Percentiles rank a stretch among this genome's conserved stretches.
Conservation (phyloP, 2,797 vertebrate species). For the Simalia tracyae region DNA sequence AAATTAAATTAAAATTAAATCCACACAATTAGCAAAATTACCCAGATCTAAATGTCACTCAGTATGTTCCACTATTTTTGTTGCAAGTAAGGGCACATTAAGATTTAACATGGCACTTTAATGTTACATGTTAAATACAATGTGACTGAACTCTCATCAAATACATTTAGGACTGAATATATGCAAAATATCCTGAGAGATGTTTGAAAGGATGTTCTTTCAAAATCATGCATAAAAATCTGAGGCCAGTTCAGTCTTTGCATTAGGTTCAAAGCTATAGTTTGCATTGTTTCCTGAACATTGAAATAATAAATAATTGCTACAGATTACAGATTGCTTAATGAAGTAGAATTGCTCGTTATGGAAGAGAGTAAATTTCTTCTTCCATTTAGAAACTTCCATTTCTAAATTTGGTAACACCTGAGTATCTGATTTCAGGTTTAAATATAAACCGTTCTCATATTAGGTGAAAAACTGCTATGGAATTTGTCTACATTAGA, state of each 20-base stretch:
- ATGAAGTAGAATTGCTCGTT: conserved; percentile 52
- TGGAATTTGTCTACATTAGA: conserved; percentile 50
- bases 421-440: conserved; percentile 37
- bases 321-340: conserved; percentile 36
- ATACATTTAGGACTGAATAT: not conserved
- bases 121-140: not conserved
- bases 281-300: conserved; percentile 4
- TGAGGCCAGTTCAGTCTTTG: not conserved
- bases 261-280: conserved; percentile 13
- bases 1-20: not conserved
- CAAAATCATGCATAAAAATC: not conserved
- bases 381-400: too few relatives aligned
- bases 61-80: not conserved
- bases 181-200: not conserved
- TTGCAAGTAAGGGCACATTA: not conserved
- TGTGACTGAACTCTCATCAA: not conserved
- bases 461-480: conserved; percentile 27
- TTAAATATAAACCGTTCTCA: conserved; percentile 43
- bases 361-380: conserved; percentile 36
- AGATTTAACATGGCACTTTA: not conserved
- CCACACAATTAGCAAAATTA: not conserved
- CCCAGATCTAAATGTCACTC: not conserved
- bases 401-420: conserved; percentile 38
- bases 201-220: conserved; percentile 12
- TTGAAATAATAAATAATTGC: conserved; percentile 45